Evolutionary conservation across 2,888 invertebrate genomes (phyloP).

Genomic region (Diplolepis rosae): DNA sequence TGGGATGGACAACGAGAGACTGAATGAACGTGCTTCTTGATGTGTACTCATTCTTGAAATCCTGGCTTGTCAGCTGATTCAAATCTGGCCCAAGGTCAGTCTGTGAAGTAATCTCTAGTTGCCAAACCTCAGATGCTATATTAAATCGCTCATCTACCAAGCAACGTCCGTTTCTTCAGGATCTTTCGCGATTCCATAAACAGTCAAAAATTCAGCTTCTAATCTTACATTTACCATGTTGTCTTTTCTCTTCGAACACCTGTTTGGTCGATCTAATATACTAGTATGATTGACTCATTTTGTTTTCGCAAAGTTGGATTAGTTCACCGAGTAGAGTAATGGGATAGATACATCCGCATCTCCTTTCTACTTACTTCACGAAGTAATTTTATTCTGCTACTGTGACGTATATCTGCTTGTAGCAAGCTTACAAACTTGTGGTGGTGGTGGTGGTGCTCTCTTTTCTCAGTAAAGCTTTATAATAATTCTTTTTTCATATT

Average conservation of each 20-base stretch:
- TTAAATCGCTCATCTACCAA: conserved; percentile 26
- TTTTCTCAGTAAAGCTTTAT: background rate
- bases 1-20: conserved; percentile 46
- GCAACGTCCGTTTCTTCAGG: background rate
- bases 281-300: conserved; percentile 1
- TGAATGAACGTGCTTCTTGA: conserved; percentile 37
- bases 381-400: background rate
- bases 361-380: background rate
- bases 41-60: conserved; percentile 37
- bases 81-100: conserved; percentile 67
- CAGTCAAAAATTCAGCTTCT: conserved; percentile 10
- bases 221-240: background rate
- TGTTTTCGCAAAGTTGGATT: background rate
- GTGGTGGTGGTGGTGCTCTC: conserved; percentile 17
- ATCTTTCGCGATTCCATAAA: conserved; percentile 13
- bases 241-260: conserved; percentile 5
- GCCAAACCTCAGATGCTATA: conserved; percentile 23
- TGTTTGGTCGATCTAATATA: background rate
- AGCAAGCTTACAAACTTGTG: conserved; percentile 14
- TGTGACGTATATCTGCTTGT: background rate
- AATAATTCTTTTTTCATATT: background rate
- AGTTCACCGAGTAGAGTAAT: conserved; percentile 15
- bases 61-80: conserved; percentile 50
- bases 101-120: conserved; percentile 52
- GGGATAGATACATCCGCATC: background rate